Evolutionary conservation across 1,140 invertebrate species (phyloP), one percentile per base, ranked within the genome.

Genomic region (Solenopsis invicta): DNA sequence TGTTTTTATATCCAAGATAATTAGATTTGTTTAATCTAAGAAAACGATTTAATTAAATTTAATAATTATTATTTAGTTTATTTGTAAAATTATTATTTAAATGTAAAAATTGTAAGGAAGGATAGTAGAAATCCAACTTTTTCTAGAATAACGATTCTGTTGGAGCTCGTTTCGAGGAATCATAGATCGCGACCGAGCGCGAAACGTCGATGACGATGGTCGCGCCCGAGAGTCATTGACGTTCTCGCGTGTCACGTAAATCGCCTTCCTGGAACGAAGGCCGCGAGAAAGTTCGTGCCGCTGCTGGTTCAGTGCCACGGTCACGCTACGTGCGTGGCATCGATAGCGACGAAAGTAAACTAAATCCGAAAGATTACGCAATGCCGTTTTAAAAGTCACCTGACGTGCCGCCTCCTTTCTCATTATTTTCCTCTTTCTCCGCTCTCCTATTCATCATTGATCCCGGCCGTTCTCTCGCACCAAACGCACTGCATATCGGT

Each of bases 251-350:
- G 90, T 91, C 90, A 90, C 81, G 85, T 89, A 89, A 92, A 91
- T 86, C 87, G 78, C 87, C 75, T 89, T 88, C 81, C 81, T 91
- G 85, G 92, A 93, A 91, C 93, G 91, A 93, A 93, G 92, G 89
- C 90, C 90, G 91, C 90, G 90, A 91, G 93, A 93, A 94, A 94
- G 93, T 94, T 93, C 91, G 91, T 92, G 92, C 92, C 91, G 93
- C 89, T 92, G 88, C 89, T 78, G 91, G 91, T 94, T 94, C 94
- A 94, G 91, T 94, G 94, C 93, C 94, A 94, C 94, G 94, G 94
- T 94, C 94, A 94, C 92, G 93, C 92, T 93, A 93, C 92, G 91
- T 93, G 94, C 90, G 91, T 94, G 88, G 93, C 93, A 93, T 94
- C 93, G 90, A 86, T 91, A 90, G 89, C 85, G 93, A 94, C 90